phyloP scores from a whole-genome alignment of 1,140 invertebrate genomes.

The Elysia chlorotica region DNA sequence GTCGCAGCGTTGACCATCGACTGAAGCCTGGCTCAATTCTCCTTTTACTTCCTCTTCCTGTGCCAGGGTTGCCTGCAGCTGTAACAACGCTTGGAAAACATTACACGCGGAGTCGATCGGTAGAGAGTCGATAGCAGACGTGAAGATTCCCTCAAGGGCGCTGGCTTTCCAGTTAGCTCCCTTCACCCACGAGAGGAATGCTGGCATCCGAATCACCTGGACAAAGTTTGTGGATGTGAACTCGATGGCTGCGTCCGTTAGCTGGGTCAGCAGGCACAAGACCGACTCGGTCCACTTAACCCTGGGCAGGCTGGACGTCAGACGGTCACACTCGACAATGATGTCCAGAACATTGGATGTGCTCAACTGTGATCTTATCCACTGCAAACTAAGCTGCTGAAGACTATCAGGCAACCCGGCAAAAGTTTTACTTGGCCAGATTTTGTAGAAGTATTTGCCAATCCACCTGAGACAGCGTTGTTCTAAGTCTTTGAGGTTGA shows the following conservation, averaged over 20 bases:
- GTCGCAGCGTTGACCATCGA: constrained; percentile 27
- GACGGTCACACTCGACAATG: constrained; percentile 38
- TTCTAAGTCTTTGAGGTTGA: constrained; percentile 85
- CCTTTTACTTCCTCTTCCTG: neutral
- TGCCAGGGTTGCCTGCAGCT: neutral
- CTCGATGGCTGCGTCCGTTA: constrained; percentile 44
- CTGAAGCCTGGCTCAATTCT: constrained; percentile 25
- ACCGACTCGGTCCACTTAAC: constrained; percentile 45
- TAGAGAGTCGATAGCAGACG: constrained; percentile 35
- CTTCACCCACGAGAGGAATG: constrained; percentile 39
- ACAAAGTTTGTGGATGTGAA: constrained; percentile 44
- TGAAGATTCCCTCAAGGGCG: constrained; percentile 37
- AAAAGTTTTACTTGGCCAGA: constrained; percentile 87
- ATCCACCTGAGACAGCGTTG: constrained; percentile 84
- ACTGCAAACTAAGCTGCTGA: constrained; percentile 78
- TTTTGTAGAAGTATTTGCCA: constrained; percentile 79
- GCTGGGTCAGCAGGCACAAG: constrained; percentile 35
- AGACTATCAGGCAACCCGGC: constrained; percentile 79
- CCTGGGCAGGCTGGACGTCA: constrained; percentile 37
- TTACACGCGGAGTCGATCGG: constrained; percentile 31
- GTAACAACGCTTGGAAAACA: constrained; percentile 22
- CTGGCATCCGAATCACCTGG: constrained; percentile 30
- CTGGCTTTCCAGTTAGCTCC: constrained; percentile 40
- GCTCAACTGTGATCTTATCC: constrained; percentile 70
- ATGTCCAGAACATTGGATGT: constrained; percentile 41